These are phyloP conservation scores for Lampris incognitus DNA, from an alignment of 2,113 vertebrate species.

Conservation along the genomic window DNA sequence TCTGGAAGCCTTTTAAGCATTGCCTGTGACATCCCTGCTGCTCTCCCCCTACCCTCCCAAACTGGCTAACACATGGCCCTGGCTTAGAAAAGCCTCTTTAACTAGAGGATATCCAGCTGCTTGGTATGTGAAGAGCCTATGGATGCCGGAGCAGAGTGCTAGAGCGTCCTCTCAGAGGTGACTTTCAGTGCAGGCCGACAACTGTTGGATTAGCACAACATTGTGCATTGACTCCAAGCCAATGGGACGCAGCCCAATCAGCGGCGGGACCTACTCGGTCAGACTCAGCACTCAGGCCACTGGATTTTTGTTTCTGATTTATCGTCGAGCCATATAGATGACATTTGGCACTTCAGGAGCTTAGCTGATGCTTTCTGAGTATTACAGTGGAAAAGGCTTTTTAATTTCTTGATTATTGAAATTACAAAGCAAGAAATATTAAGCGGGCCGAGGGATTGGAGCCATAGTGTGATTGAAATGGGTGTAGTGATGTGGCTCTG, in stretches of 20 bases:
- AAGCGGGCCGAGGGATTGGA: too few relatives aligned
- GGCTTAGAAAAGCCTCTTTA: slow-evolving; percentile 76
- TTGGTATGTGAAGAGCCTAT: slow-evolving; percentile 73
- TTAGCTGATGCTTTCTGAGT: neutral
- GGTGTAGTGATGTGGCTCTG: too few relatives aligned
- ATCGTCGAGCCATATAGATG: slow-evolving; percentile 31
- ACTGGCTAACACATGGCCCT: slow-evolving; percentile 69
- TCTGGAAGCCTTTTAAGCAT: slow-evolving; percentile 58
- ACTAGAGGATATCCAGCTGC: slow-evolving; percentile 78
- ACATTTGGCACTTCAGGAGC: slow-evolving; percentile 29
- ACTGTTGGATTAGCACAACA: slow-evolving; percentile 75
- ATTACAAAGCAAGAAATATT: too few relatives aligned
- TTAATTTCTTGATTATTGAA: too few relatives aligned
- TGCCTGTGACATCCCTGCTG: slow-evolving; percentile 48
- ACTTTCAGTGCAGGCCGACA: slow-evolving; percentile 73
- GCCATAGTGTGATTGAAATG: too few relatives aligned
- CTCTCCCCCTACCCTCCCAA: slow-evolving; percentile 28
- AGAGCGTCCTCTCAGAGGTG: slow-evolving; percentile 70
- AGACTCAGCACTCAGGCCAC: slow-evolving; percentile 20
- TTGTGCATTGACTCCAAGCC: slow-evolving; percentile 67
- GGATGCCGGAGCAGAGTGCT: slow-evolving; percentile 73
- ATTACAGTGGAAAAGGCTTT: too few relatives aligned
- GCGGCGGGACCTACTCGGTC: slow-evolving; percentile 41
- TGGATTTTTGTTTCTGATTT: slow-evolving; percentile 13
- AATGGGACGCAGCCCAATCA: slow-evolving; percentile 49